Conservation (phyloP, 2,113 vertebrate genomes). For the Myrmecophaga tridactyla region DNA sequence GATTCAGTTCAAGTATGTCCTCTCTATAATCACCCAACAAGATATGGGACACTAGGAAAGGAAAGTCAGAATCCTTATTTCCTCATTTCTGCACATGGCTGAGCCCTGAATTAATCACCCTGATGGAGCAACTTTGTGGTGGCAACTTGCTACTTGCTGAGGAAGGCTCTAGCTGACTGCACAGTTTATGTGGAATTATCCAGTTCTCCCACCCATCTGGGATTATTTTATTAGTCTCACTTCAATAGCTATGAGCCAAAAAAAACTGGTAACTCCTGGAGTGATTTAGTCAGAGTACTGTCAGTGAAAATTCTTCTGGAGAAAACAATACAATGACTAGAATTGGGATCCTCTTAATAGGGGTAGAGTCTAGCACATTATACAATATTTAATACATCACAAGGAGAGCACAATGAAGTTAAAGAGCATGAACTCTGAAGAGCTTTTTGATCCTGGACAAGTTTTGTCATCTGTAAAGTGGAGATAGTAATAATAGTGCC, state of each 20-base stretch:
- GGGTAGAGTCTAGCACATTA: not conserved
- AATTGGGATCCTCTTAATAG: not conserved
- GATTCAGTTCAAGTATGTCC: not conserved
- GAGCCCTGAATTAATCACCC: not conserved
- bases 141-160: not conserved
- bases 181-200: constrained; percentile 20
- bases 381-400: not conserved
- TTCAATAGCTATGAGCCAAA: not conserved
- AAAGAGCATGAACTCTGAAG: not conserved
- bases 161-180: not conserved
- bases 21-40: not conserved
- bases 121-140: not conserved
- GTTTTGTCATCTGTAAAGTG: not conserved
- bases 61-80: not conserved
- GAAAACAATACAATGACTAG: not conserved
- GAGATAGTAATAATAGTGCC: not conserved
- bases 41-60: not conserved
- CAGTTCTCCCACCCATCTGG: not conserved
- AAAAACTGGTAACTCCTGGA: constrained; percentile 3
- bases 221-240: not conserved
- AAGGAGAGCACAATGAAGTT: not conserved
- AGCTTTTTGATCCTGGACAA: not conserved
- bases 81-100: not conserved
- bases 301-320: constrained; percentile 18
- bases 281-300: not conserved